phyloP scores from a whole-genome alignment of 2,113 vertebrate species.

The Electrona antarctica region DNA sequence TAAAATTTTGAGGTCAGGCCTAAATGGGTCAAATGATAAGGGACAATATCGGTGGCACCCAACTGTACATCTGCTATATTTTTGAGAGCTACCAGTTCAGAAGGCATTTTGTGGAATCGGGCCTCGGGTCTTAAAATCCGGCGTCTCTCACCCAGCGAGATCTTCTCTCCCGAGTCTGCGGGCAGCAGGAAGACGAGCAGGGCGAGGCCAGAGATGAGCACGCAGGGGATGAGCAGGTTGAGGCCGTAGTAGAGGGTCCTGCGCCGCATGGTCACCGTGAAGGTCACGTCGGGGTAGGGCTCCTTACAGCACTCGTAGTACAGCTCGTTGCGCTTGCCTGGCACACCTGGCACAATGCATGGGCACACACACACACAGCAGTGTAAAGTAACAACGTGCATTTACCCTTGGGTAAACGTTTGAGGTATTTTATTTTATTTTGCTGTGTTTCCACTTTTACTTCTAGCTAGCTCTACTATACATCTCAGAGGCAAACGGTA shows the following conservation, averaged over 20 bases:
- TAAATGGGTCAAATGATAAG: too few species aligned
- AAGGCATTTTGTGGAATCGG: too few species aligned
- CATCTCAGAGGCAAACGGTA: too few species aligned
- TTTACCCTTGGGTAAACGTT: neutral
- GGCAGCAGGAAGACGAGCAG: constrained; percentile 87
- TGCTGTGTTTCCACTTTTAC: too few species aligned
- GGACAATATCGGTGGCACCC: too few species aligned
- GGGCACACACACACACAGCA: neutral
- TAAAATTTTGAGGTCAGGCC: too few species aligned
- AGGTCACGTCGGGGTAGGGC: constrained; percentile 87
- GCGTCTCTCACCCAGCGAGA: constrained; percentile 75
- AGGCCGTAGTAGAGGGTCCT: constrained; percentile 87
- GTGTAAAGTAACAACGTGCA: neutral
- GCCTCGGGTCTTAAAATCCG: too few species aligned
- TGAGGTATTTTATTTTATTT: neutral
- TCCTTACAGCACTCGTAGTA: constrained; percentile 90
- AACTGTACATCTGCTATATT: too few species aligned
- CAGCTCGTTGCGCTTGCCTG: constrained; percentile 86
- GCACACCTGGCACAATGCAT: constrained; percentile 75
- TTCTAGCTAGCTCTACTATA: too few species aligned
- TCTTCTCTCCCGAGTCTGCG: constrained; percentile 82
- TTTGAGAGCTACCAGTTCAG: too few species aligned
- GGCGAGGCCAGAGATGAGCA: constrained; percentile 87
- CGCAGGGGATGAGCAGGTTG: constrained; percentile 87
- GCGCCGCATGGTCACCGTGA: constrained; percentile 87